These are phyloP conservation scores for Ramphastos sulfuratus DNA, from an alignment of 2,113 vertebrate genomes.

Conservation along the genomic window DNA sequence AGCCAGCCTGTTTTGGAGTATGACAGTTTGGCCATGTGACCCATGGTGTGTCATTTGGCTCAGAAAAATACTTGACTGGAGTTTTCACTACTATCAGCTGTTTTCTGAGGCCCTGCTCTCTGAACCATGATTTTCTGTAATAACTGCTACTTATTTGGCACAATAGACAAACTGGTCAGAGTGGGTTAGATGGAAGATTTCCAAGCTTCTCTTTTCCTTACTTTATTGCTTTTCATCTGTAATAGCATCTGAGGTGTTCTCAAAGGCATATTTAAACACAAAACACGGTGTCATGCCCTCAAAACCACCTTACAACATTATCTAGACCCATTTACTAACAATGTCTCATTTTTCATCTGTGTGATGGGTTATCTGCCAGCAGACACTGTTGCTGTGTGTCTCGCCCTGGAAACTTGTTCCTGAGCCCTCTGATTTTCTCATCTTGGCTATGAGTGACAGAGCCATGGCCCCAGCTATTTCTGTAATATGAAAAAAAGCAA, in stretches of 20 bases:
- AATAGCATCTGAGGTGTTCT: neutral
- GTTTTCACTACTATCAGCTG: neutral
- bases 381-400: neutral
- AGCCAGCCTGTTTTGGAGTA: neutral
- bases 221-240: conserved; percentile 17
- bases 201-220: neutral
- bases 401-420: neutral
- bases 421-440: neutral
- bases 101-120: neutral
- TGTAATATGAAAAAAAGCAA: neutral
- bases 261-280: conserved; percentile 2
- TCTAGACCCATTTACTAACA: neutral
- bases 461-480: neutral
- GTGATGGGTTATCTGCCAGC: neutral
- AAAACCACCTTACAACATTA: neutral
- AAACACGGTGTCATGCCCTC: neutral
- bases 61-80: neutral
- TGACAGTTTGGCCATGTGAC: neutral
- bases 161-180: neutral
- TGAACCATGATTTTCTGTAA: neutral
- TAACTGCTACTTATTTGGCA: conserved; percentile 8
- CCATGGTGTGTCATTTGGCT: neutral
- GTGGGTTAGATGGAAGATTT: neutral
- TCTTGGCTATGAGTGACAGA: neutral
- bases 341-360: neutral